Base-by-base conservation (phyloP, 2,113 vertebrate genomes). In the Hippocampus zosterae region DNA sequence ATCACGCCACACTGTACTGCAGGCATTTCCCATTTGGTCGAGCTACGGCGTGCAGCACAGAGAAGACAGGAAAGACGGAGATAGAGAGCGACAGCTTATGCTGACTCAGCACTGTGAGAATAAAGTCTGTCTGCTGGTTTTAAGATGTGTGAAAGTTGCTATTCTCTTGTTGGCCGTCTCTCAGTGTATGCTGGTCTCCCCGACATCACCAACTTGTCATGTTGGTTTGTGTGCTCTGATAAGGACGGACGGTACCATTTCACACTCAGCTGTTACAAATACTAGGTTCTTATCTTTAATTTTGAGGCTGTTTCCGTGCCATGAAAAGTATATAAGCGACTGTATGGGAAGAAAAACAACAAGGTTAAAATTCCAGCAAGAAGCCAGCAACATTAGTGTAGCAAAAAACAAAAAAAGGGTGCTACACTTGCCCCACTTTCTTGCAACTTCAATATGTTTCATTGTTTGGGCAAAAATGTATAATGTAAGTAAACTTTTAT, bases 1-100 rank as follows among this genome's bases (percentile, higher is more conserved):
- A 82, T 57, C 42, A 29, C 44, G 56, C 6, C 15, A 19, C 5
- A 50, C 16, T 5, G 18, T 65, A 68, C 67, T 75, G 11, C 5
- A 29, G 3, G 56, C 11, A 40, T 68, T 66, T 77, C 71, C 71
- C 75, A 82, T 66, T 70, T 70, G 70, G 65, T 50, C 2, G 23
- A 59, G 83, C 57, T 59, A 33, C 41, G 62, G 33, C 65, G 68
- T 68, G 25, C 48, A 37, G 55, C 9, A 7, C 9, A 8, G 57
- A 68, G 62, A 63, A 1, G 0, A 44, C 66, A 74, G 37, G 10
- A 61, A 37, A 55, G 74, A 80, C 48, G 66, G 52, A 80, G 69
- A 85, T 65, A 2, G 55, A 74, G 50, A 23, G 29, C 75, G 88
- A 85, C 85, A 82, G 86, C 60, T 59, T 21, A 23, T 65, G 74